Conservation (phyloP, 2,113 vertebrate species). For the Triplophysa rosa region DNA sequence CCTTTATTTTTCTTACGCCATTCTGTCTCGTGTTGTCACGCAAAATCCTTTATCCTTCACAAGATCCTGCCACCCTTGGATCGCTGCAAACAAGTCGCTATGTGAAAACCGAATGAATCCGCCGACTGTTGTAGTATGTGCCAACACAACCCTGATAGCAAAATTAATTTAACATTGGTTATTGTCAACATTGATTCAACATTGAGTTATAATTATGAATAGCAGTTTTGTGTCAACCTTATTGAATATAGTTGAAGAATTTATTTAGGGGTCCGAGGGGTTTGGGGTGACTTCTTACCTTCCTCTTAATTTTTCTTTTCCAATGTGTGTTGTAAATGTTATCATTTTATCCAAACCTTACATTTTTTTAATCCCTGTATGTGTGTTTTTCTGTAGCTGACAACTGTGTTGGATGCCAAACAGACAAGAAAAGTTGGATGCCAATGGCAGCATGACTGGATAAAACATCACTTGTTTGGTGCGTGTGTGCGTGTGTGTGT, state of each 20-base stretch:
- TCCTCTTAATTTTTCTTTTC: background rate
- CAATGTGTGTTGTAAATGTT: constrained; percentile 18
- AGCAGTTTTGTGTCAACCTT: no score
- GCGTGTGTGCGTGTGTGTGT: background rate
- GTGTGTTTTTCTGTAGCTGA: constrained; percentile 68
- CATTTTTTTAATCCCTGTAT: constrained; percentile 4
- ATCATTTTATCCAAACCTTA: background rate
- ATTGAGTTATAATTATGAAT: no score
- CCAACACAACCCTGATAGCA: no score
- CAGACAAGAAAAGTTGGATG: constrained; percentile 16
- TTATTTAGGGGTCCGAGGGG: no score
- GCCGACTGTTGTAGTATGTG: no score
- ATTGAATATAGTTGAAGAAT: no score
- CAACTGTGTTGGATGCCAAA: constrained; percentile 58
- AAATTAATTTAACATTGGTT: no score
- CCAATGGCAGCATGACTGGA: constrained; percentile 29
- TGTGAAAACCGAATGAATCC: no score
- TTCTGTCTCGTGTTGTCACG: constrained; percentile 51
- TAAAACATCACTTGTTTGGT: constrained; percentile 13
- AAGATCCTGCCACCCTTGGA: background rate
- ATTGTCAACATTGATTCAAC: no score
- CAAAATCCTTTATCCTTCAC: background rate
- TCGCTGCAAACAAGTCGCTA: no score
- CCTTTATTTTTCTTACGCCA: constrained; percentile 39
- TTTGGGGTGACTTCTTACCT: background rate